These are phyloP conservation scores for Prionace glauca DNA, from an alignment of 2,797 vertebrate genomes.

Conservation along the genomic window DNA sequence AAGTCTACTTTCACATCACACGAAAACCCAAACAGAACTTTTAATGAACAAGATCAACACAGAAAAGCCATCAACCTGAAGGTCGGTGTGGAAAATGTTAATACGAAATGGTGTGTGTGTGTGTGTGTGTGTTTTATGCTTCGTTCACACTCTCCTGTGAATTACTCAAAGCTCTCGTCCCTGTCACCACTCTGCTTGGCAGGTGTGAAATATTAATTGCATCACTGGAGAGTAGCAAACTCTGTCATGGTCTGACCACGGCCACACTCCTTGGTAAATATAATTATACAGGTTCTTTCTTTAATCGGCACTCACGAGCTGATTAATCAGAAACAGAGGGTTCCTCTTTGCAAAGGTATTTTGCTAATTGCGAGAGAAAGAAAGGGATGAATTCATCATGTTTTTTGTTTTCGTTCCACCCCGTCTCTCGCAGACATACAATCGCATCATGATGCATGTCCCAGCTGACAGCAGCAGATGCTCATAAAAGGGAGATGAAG, in stretches of 20 bases:
- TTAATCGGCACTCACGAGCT: slow-evolving; percentile 57
- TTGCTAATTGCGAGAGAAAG: slow-evolving; percentile 66
- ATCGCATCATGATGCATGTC: slow-evolving; percentile 51
- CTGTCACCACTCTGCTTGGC: slow-evolving; percentile 56
- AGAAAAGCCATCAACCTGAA: not conserved
- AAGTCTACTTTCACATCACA: no score
- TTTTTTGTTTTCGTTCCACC: slow-evolving; percentile 63
- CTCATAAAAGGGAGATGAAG: slow-evolving; percentile 40
- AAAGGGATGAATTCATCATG: slow-evolving; percentile 65
- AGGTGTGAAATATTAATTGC: slow-evolving; percentile 76
- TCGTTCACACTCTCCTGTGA: slow-evolving; percentile 4
- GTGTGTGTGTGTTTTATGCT: not conserved
- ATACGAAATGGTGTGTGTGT: slow-evolving; percentile 5
- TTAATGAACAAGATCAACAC: not conserved
- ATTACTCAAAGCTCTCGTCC: not conserved
- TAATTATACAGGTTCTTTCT: slow-evolving; percentile 56
- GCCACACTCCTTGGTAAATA: slow-evolving; percentile 59
- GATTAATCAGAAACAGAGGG: slow-evolving; percentile 63
- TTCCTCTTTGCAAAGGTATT: slow-evolving; percentile 61
- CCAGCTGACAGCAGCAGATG: slow-evolving; percentile 53
- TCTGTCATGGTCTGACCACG: slow-evolving; percentile 57
- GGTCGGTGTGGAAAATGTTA: not conserved
- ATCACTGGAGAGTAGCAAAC: slow-evolving; percentile 62
- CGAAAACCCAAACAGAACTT: not conserved
- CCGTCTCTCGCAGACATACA: slow-evolving; percentile 50